Evolutionary conservation across 2,888 invertebrate genomes (phyloP), one percentile per base, ranked within the genome.

Genomic region (Hydrotaea cyrtoneurina): DNA sequence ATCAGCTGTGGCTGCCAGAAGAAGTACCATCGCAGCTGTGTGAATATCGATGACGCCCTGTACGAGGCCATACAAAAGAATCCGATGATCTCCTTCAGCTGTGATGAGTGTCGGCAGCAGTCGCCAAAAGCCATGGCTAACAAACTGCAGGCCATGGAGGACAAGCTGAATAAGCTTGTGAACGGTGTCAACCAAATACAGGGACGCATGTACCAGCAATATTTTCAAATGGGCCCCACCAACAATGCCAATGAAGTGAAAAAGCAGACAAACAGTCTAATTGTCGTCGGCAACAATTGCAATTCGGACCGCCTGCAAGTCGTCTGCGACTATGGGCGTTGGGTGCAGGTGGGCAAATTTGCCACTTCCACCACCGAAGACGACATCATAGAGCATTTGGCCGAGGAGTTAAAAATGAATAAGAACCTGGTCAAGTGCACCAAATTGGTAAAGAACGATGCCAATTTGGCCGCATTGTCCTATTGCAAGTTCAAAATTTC

Each of bases 271-370:
- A 90, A 91, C 80, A 91, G 90, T 78, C 87, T 91, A 11, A 91
- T 91, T 78, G 90, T 91, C 19, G 90, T 91, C 74, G 90, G 90
- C 86, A 91, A 91, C 85, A 91, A 91, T 82, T 91, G 90, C 88
- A 91, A 91, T 86, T 91, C 90, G 85, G 90, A 91, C 88, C 90
- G 90, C 86, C 86, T 91, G 88, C 90, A 91, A 87, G 90, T 91
- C 80, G 90, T 91, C 57, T 91, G 90, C 86, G 90, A 91, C 75
- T 91, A 91, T 76, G 90, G 90, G 0, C 90, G 90, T 5, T 91
- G 90, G 90, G 90, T 91, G 87, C 90, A 91, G 87, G 90, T 91
- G 78, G 90, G 90, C 86, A 91, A 91, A 76, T 91, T 91, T 72
- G 90, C 90, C 73, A 91, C 90, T 62, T 89, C 91, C 31, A 91